These are phyloP conservation scores for Tenthredo distinguenda DNA, from an alignment of 2,888 invertebrate genomes.

Conservation along the genomic window DNA sequence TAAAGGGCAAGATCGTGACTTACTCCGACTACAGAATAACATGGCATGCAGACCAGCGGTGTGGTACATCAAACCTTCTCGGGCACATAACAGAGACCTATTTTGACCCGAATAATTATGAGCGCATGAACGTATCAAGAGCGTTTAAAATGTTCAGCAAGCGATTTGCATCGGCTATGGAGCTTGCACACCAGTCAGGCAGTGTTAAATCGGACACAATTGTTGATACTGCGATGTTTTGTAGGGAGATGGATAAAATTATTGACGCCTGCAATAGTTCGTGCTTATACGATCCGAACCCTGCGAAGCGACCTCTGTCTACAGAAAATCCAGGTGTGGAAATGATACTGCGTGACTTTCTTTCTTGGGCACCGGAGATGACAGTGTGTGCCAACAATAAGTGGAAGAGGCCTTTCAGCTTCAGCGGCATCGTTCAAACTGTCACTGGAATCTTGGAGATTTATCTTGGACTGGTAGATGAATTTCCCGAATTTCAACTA, in stretches of 20 bases:
- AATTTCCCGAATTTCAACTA: conserved; percentile 54
- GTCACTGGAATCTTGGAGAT: conserved; percentile 46
- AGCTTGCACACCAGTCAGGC: background rate
- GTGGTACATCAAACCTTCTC: background rate
- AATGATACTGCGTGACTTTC: background rate
- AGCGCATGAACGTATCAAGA: background rate
- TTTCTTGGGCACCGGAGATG: background rate
- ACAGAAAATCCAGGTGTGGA: background rate
- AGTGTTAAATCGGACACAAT: background rate
- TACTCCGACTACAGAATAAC: background rate
- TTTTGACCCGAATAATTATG: background rate
- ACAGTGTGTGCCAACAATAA: background rate
- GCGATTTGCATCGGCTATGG: background rate
- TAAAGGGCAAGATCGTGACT: background rate
- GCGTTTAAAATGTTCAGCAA: conserved; percentile 5
- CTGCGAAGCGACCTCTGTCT: background rate
- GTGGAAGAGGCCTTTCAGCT: conserved; percentile 53
- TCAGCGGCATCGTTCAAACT: conserved; percentile 55
- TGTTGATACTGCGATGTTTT: background rate
- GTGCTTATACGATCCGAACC: background rate
- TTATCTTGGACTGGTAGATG: conserved; percentile 38
- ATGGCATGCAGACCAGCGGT: background rate
- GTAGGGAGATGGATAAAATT: background rate
- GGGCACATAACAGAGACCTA: background rate
- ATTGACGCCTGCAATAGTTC: background rate